Conservation (phyloP, 2,888 invertebrate genomes). For the Lutraria lutraria region DNA sequence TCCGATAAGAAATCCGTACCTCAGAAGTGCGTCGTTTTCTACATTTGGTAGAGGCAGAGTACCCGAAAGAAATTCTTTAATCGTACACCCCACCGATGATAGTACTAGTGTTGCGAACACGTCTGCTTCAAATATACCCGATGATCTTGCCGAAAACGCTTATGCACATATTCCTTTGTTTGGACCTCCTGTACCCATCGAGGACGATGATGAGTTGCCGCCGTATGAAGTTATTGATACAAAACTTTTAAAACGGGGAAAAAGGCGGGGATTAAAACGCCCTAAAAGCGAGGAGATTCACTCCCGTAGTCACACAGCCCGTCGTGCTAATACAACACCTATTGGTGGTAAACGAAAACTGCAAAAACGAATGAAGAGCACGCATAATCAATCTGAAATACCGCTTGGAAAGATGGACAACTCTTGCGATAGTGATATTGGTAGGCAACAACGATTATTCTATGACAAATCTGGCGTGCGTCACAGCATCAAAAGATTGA, state of each 20-base stretch:
- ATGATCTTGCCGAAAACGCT: conserved; percentile 42
- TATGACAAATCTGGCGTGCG: neutral
- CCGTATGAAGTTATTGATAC: conserved; percentile 76
- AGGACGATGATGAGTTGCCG: conserved; percentile 81
- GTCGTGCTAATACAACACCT: conserved; percentile 55
- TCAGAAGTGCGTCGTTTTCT: conserved; percentile 54
- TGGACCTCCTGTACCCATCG: conserved; percentile 69
- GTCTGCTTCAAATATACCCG: neutral
- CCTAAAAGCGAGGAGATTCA: conserved; percentile 39
- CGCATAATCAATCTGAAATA: conserved; percentile 34
- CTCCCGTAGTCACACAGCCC: neutral
- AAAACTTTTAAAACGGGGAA: conserved; percentile 2
- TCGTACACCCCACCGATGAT: conserved; percentile 57
- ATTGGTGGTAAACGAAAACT: conserved; percentile 47
- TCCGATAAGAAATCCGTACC: conserved; percentile 38
- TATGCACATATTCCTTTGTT: conserved; percentile 64
- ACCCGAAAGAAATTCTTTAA: conserved; percentile 44
- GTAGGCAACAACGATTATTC: neutral
- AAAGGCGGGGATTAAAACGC: conserved; percentile 1
- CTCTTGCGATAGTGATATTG: neutral
- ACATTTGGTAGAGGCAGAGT: conserved; percentile 58
- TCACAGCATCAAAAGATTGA: conserved; percentile 33
- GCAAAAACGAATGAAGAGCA: conserved; percentile 14
- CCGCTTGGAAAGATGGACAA: conserved; percentile 38
- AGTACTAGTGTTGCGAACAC: conserved; percentile 43